Base-by-base conservation (phyloP, 2,888 invertebrate species). In the Mythimna impura region DNA sequence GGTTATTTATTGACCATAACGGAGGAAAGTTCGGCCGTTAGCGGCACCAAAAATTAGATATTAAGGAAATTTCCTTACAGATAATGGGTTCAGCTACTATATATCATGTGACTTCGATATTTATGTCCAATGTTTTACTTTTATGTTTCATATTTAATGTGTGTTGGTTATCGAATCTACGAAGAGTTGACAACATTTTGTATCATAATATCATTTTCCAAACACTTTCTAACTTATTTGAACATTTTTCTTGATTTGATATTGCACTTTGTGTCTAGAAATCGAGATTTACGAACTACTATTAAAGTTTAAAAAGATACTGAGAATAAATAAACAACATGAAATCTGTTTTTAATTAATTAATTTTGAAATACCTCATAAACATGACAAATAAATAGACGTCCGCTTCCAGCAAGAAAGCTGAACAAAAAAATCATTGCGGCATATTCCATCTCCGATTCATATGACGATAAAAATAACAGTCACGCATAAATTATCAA, bases 1-100 rank as follows among this genome's bases (percentile, higher is more conserved):
- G 86, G 82, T 87, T 88, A 89, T 92, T 92, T 90, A 91, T 89
- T 86, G 88, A 87, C 88, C 87, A 82, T 91, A 90, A 91, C 86
- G 86, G 81, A 80, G 84, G 72, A 84, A 93, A 93, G 83, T 93
- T 93, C 73, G 80, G 86, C 87, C 89, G 86, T 92, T 92, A 90
- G 84, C 84, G 85, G 85, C 85, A 85, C 86, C 89, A 91, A 91
- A 90, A 90, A 91, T 92, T 90, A 89, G 86, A 89, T 89, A 89
- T 88, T 89, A 89, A 86, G 85, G 88, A 88, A 90, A 90, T 89
- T 88, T 86, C 83, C 84, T 86, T 81, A 81, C 81, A 87, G 83
- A 82, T 77, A 83, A 85, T 80, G 81, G 70, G 66, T 77, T 69
- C 57, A 78, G 77, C 70, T 36, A 52, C 47, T 71, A 63, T 78